A percentile compares a stretch with the other conserved stretches of the same genome.
phyloP scores from a whole-genome alignment of 1,140 invertebrate species.

The Formica selysi region DNA sequence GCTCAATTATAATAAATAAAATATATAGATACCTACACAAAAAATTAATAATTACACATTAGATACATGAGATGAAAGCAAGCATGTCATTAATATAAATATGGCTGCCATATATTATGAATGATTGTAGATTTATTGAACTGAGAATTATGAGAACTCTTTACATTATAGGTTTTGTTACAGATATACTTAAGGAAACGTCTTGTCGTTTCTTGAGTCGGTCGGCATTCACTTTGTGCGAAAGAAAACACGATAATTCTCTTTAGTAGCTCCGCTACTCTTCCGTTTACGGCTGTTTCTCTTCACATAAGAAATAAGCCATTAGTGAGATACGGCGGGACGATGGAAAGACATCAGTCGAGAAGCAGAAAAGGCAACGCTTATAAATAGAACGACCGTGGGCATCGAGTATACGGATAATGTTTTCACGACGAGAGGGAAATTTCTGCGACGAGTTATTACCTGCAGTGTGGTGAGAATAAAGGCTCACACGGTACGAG shows the following conservation, averaged over 20 bases:
- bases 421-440: constrained; percentile 71
- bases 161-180: neutral
- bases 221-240: constrained; percentile 4
- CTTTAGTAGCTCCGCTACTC: constrained; percentile 19
- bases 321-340: constrained; percentile 60
- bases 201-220: neutral
- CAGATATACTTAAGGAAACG: neutral
- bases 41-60: neutral
- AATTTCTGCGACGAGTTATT: constrained; percentile 70
- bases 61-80: neutral
- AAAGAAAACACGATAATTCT: constrained; percentile 42
- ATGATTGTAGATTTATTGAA: neutral
- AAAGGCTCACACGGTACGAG: constrained; percentile 60
- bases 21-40: neutral
- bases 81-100: neutral
- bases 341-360: constrained; percentile 39
- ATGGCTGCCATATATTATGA: no score
- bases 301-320: constrained; percentile 58
- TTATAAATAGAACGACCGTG: constrained; percentile 65
- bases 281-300: constrained; percentile 10
- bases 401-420: constrained; percentile 55
- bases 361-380: constrained; percentile 57
- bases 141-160: no score
- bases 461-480: constrained; percentile 61
- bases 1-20: constrained; percentile 1